phyloP scores from a whole-genome alignment of 2,113 vertebrate genomes.

The Oceanites oceanicus region DNA sequence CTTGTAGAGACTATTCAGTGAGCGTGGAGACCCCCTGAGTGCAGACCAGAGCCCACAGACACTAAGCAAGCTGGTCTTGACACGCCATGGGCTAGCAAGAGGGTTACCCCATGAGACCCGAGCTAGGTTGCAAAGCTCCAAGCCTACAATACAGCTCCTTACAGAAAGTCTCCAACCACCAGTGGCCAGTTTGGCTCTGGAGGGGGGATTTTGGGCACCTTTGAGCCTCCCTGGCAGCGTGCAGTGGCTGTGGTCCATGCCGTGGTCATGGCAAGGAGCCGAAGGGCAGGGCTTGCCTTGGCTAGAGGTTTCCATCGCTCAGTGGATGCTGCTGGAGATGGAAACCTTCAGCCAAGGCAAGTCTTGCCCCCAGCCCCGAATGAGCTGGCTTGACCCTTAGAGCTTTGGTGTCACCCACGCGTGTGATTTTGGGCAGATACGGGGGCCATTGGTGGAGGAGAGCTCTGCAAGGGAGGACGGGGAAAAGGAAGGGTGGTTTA shows the following conservation, averaged over 20 bases:
- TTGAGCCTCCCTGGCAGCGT: background rate
- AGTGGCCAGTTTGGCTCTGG: background rate
- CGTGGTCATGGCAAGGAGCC: fast-evolving
- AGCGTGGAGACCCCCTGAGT: background rate
- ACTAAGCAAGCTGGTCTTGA: background rate
- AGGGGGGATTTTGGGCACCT: background rate
- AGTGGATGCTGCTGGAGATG: background rate
- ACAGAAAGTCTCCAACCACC: background rate
- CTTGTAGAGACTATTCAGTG: background rate
- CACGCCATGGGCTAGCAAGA: fast-evolving
- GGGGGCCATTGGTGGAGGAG: fast-evolving
- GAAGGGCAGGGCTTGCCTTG: background rate
- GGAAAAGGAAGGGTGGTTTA: background rate
- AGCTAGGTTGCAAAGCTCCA: background rate
- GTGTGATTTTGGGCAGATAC: background rate
- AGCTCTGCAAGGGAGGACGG: background rate
- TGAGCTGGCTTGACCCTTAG: fast-evolving
- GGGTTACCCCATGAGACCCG: fast-evolving
- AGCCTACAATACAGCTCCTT: background rate
- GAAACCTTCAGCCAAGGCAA: background rate
- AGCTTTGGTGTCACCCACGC: fast-evolving
- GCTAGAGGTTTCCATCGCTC: background rate
- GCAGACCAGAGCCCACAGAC: background rate
- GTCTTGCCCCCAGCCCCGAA: background rate
- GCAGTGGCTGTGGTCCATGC: background rate